Percentiles rank a stretch among this genome's conserved stretches.
phyloP scores from a whole-genome alignment of 2,888 invertebrate species.

The Caenorhabditis panamensis region DNA sequence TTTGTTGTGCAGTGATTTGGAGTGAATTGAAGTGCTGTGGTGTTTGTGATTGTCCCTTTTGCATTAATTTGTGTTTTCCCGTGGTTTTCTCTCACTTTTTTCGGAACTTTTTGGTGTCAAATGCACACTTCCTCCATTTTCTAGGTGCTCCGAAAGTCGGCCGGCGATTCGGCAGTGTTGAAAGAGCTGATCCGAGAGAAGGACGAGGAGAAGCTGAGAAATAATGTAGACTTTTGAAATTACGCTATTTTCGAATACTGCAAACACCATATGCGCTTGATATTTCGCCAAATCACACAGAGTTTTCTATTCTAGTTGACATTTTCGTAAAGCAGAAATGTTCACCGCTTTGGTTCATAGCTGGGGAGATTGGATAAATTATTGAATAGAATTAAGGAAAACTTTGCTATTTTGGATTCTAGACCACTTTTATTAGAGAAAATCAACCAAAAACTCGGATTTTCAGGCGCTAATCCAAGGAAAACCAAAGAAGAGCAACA shows the following conservation, averaged over 20 bases:
- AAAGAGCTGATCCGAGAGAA: constrained; percentile 38
- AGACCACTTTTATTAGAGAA: too few species aligned
- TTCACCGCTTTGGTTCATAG: not conserved
- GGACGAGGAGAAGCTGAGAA: constrained; percentile 32
- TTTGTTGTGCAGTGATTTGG: not conserved
- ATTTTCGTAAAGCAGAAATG: not conserved
- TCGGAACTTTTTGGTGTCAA: not conserved
- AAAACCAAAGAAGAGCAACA: constrained; percentile 26
- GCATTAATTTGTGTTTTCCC: constrained; percentile 7
- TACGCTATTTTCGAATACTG: too few species aligned
- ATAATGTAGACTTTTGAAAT: constrained; percentile 38
- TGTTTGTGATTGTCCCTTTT: constrained; percentile 18
- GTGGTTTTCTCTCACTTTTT: not conserved
- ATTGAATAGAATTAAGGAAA: not conserved
- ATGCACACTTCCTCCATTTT: constrained; percentile 16
- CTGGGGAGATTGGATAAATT: not conserved
- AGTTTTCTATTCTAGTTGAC: not conserved
- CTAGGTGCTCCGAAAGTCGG: constrained; percentile 45
- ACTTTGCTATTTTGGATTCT: not conserved
- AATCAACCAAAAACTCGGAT: not conserved
- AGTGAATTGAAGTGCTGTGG: constrained; percentile 7
- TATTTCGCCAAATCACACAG: too few species aligned
- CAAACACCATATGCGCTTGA: not conserved
- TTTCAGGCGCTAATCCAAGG: constrained; percentile 65
- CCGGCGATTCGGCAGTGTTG: constrained; percentile 31